phyloP scores from a whole-genome alignment of 2,797 vertebrate genomes.

The Chaenodraco wilsoni region DNA sequence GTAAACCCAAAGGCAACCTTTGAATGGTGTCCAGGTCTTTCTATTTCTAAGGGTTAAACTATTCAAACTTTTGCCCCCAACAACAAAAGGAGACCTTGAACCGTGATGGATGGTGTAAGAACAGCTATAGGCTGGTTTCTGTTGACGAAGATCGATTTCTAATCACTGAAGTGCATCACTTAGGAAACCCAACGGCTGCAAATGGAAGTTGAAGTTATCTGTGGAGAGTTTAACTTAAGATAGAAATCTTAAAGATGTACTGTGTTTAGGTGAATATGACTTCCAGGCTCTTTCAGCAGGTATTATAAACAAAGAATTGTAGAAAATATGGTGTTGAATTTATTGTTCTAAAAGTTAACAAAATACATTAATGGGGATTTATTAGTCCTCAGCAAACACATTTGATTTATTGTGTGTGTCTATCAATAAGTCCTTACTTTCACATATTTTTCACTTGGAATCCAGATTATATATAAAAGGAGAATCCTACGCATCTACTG shows the following conservation, averaged over 20 bases:
- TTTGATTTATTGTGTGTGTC: neutral
- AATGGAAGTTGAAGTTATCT: slow-evolving; percentile 20
- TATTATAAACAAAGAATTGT: slow-evolving; percentile 30
- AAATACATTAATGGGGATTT: slow-evolving; percentile 16
- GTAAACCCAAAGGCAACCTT: slow-evolving; percentile 9
- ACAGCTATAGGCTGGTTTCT: slow-evolving; percentile 37
- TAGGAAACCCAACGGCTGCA: slow-evolving; percentile 30
- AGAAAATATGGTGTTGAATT: slow-evolving; percentile 19
- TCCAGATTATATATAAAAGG: neutral
- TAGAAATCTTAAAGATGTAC: neutral
- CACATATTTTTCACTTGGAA: neutral
- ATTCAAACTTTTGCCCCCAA: slow-evolving; percentile 29
- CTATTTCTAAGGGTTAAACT: slow-evolving; percentile 28
- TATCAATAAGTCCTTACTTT: neutral
- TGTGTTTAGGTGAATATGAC: slow-evolving; percentile 1
- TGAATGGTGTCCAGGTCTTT: slow-evolving; percentile 30
- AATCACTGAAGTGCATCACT: slow-evolving; percentile 17
- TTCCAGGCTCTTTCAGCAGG: neutral
- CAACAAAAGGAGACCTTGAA: slow-evolving; percentile 27
- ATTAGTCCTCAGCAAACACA: slow-evolving; percentile 15
- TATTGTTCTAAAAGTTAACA: slow-evolving; percentile 1
- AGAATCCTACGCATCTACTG: neutral
- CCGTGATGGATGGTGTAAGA: neutral
- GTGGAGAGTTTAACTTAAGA: neutral
- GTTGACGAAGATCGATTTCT: neutral